Evolutionary conservation across 2,797 vertebrate genomes (phyloP).

Genomic region (Phalloptychus januarius): DNA sequence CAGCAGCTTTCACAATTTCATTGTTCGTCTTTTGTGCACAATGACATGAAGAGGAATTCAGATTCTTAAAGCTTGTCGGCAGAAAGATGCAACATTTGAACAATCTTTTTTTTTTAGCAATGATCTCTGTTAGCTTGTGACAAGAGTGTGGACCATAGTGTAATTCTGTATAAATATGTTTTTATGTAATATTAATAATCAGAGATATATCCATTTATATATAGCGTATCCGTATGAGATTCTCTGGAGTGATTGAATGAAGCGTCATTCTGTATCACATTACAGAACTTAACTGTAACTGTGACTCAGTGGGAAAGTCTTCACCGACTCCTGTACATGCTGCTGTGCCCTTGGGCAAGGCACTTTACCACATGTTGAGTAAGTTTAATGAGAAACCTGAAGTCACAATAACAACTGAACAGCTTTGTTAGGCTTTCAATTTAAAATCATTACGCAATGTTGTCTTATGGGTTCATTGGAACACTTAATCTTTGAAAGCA

Average conservation of each 20-base stretch:
- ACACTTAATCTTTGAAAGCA: not conserved
- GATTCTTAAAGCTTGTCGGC: no score
- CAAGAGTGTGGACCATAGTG: not conserved
- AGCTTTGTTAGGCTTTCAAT: not conserved
- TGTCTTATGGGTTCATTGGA: not conserved
- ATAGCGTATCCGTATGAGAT: not conserved
- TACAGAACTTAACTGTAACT: no score
- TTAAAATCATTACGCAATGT: not conserved
- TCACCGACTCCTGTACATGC: not conserved
- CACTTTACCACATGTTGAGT: not conserved
- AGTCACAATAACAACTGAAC: not conserved
- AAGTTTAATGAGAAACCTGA: not conserved
- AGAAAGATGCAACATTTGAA: no score
- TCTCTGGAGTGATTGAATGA: not conserved
- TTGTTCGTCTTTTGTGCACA: no score
- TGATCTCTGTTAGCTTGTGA: not conserved
- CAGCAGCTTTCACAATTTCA: not conserved
- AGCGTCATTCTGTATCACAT: not conserved
- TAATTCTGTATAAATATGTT: not conserved
- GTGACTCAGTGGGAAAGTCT: not conserved
- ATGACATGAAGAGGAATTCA: no score
- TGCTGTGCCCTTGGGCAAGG: not conserved
- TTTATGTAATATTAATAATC: not conserved
- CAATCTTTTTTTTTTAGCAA: not conserved
- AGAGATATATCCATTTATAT: not conserved